Percentiles rank a stretch among this genome's conserved stretches.
Evolutionary conservation across 2,113 vertebrate genomes (phyloP).

Genomic region (Etheostoma cragini): DNA sequence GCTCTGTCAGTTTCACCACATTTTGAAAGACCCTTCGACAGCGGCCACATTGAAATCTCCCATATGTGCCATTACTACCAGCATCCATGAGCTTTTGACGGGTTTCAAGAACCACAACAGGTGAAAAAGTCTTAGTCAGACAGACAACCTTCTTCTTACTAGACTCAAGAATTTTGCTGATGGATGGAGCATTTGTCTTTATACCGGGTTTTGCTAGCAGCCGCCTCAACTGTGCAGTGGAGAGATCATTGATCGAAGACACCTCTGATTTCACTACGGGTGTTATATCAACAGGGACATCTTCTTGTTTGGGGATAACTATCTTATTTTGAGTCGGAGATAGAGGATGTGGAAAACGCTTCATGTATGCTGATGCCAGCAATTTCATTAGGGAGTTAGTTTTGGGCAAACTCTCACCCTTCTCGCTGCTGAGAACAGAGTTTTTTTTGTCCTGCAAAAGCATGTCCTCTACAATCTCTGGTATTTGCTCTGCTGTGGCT

Average conservation of each 20-base stretch:
- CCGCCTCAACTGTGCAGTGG: constrained; percentile 67
- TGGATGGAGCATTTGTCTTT: constrained; percentile 71
- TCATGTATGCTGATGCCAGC: constrained; percentile 81
- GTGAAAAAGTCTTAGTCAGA: constrained; percentile 81
- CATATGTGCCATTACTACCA: constrained; percentile 57
- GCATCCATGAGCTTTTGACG: constrained; percentile 81
- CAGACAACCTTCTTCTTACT: constrained; percentile 76
- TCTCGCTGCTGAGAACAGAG: constrained; percentile 23
- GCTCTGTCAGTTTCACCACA: constrained; percentile 79
- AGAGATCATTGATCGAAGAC: constrained; percentile 49
- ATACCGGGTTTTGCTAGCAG: constrained; percentile 65
- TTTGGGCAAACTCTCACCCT: constrained; percentile 29
- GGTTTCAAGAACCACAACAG: constrained; percentile 85
- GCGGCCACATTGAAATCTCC: constrained; percentile 81
- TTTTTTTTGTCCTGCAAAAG: constrained; percentile 25
- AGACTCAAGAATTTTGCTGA: constrained; percentile 69
- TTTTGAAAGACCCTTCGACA: constrained; percentile 81
- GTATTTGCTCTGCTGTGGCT: constrained; percentile 11
- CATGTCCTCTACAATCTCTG: constrained; percentile 36
- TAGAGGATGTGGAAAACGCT: constrained; percentile 41
- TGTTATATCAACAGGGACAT: constrained; percentile 67
- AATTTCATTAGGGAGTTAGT: constrained; percentile 79
- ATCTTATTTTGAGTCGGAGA: constrained; percentile 20
- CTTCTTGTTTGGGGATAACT: constrained; percentile 71
- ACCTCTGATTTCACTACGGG: constrained; percentile 17